Evolutionary conservation across 1,140 invertebrate genomes (phyloP).

Genomic region (Caenorhabditis inopinata): DNA sequence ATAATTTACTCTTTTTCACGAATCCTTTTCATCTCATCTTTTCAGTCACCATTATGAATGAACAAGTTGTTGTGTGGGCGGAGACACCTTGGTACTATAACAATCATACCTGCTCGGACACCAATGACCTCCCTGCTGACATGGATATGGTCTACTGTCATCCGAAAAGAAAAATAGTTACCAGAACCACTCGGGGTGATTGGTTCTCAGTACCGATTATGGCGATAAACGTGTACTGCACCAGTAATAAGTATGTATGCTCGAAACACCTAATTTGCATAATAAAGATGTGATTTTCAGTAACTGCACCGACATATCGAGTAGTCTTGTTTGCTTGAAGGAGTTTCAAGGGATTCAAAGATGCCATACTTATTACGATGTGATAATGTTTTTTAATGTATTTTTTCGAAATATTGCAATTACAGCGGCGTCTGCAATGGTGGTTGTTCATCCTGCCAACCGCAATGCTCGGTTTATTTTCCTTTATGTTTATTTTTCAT

Average conservation of each 20-base stretch:
- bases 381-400: neutral
- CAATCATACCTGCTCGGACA: neutral
- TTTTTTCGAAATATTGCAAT: neutral
- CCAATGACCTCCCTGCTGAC: neutral
- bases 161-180: neutral
- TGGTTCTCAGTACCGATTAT: neutral
- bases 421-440: neutral
- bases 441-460: neutral
- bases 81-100: neutral
- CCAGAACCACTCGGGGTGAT: neutral
- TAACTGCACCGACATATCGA: neutral
- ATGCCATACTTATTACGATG: constrained; percentile 3
- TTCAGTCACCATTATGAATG: too few relatives aligned
- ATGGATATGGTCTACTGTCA: neutral
- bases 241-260: neutral
- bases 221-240: neutral
- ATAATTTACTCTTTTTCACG: too few relatives aligned
- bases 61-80: neutral
- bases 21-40: too few relatives aligned
- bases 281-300: neutral
- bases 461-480: too few relatives aligned
- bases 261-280: neutral
- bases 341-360: neutral
- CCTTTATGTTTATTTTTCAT: too few relatives aligned
- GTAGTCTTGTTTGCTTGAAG: neutral